These are phyloP conservation scores for Nebria brevicollis DNA, from an alignment of 2,888 invertebrate species.

Conservation along the genomic window DNA sequence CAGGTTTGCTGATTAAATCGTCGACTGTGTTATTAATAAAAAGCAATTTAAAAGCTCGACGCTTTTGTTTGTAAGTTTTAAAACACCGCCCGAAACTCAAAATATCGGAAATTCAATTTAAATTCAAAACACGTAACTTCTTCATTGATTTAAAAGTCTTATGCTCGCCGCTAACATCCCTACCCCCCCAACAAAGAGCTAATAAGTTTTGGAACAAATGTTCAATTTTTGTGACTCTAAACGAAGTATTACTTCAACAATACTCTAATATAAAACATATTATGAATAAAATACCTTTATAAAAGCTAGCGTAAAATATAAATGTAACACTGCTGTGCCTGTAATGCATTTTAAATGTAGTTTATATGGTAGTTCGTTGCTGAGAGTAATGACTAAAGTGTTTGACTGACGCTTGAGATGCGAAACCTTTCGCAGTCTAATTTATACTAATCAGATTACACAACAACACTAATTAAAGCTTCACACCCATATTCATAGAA, in stretches of 20 bases:
- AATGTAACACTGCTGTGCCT: not conserved
- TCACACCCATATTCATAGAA: not conserved
- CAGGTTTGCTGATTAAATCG: slow-evolving; percentile 19
- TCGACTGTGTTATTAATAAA: slow-evolving; percentile 33
- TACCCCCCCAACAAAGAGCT: slow-evolving; percentile 29
- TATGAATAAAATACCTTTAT: not conserved
- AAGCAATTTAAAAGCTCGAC: slow-evolving; percentile 18
- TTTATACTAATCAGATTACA: slow-evolving; percentile 14
- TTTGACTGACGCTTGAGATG: not conserved
- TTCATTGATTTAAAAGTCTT: slow-evolving; percentile 45
- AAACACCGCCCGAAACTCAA: slow-evolving; percentile 32
- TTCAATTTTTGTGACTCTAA: slow-evolving; percentile 40
- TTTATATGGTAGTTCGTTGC: not conserved
- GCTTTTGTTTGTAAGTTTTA: slow-evolving; percentile 35
- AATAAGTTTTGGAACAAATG: slow-evolving; percentile 42
- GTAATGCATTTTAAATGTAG: not conserved
- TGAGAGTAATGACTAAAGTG: not conserved
- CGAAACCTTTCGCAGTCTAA: not conserved
- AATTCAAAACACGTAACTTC: slow-evolving; percentile 45
- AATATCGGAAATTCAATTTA: slow-evolving; percentile 43
- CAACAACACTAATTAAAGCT: not conserved
- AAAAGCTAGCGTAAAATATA: not conserved
- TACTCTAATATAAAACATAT: too few relatives aligned
- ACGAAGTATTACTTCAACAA: too few relatives aligned
- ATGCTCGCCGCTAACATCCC: slow-evolving; percentile 2